phyloP scores from a whole-genome alignment of 2,797 vertebrate genomes.

The Cryptoprocta ferox region DNA sequence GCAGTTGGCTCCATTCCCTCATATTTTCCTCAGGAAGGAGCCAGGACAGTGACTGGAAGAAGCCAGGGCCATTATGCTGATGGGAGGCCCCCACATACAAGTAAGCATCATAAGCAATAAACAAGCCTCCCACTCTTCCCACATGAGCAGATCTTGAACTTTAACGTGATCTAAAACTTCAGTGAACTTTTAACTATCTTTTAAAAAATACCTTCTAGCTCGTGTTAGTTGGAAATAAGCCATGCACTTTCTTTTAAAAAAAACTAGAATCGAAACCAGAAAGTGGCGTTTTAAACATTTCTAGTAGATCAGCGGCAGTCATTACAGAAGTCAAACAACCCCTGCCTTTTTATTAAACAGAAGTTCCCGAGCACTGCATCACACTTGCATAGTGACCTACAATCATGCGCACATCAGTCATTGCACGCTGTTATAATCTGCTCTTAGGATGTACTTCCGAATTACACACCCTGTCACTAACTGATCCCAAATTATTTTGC shows the following conservation, averaged over 20 bases:
- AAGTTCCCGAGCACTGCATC: not conserved
- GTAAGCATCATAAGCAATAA: not conserved
- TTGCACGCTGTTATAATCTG: too few relatives aligned
- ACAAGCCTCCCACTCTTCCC: not conserved
- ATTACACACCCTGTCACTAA: not conserved
- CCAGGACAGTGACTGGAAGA: not conserved
- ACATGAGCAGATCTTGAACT: not conserved
- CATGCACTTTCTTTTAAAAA: not conserved
- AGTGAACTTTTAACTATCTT: not conserved
- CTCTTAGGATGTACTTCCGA: not conserved
- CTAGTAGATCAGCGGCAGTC: not conserved
- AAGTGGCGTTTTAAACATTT: not conserved
- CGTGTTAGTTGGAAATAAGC: not conserved
- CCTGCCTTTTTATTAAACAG: not conserved
- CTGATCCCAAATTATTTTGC: not conserved
- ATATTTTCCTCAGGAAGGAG: not conserved
- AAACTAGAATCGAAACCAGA: not conserved
- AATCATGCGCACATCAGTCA: not conserved
- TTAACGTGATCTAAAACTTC: not conserved
- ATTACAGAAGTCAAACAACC: not conserved
- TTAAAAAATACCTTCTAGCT: not conserved
- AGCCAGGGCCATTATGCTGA: not conserved
- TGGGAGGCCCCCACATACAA: not conserved
- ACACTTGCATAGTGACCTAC: not conserved
- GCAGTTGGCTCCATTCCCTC: not conserved